Evolutionary conservation across 2,888 invertebrate species (phyloP).

Genomic region (Apoda limacodes): DNA sequence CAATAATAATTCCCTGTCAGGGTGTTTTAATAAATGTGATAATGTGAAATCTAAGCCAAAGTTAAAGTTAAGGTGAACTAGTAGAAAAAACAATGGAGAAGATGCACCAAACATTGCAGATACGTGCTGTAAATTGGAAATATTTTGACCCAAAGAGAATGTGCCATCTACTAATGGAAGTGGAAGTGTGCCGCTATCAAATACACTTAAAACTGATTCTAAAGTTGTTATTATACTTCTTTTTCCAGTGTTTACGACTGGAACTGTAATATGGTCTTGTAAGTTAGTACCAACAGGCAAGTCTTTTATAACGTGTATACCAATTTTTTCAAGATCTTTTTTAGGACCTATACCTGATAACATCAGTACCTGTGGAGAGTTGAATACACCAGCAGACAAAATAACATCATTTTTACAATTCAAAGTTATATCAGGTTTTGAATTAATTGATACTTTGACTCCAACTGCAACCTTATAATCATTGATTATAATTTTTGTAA

Average conservation of each 20-base stretch:
- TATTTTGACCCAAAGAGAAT: conserved; percentile 19
- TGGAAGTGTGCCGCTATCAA: conserved; percentile 39
- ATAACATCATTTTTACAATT: conserved; percentile 40
- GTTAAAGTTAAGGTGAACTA: conserved; percentile 43
- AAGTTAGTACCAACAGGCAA: conserved; percentile 48
- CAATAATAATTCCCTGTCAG: neutral
- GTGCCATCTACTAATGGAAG: conserved; percentile 20
- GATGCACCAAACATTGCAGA: neutral
- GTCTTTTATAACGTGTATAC: conserved; percentile 31
- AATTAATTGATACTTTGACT: conserved; percentile 26
- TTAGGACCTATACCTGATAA: conserved; percentile 49
- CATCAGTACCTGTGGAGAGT: conserved; percentile 47
- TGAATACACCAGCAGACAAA: conserved; percentile 46
- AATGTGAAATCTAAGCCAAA: conserved; percentile 29
- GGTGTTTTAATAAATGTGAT: conserved; percentile 31
- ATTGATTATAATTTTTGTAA: conserved; percentile 32
- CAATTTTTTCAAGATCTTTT: conserved; percentile 28
- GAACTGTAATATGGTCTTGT: conserved; percentile 46
- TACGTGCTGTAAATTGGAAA: conserved; percentile 35
- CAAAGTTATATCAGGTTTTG: conserved; percentile 26
- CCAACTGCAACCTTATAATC: conserved; percentile 28
- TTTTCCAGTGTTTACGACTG: conserved; percentile 34
- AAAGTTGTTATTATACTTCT: conserved; percentile 26
- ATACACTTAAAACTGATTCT: conserved; percentile 32
- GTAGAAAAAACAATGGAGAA: conserved; percentile 18